phyloP scores from a whole-genome alignment of 1,140 invertebrate species.

The Littorina saxatilis region DNA sequence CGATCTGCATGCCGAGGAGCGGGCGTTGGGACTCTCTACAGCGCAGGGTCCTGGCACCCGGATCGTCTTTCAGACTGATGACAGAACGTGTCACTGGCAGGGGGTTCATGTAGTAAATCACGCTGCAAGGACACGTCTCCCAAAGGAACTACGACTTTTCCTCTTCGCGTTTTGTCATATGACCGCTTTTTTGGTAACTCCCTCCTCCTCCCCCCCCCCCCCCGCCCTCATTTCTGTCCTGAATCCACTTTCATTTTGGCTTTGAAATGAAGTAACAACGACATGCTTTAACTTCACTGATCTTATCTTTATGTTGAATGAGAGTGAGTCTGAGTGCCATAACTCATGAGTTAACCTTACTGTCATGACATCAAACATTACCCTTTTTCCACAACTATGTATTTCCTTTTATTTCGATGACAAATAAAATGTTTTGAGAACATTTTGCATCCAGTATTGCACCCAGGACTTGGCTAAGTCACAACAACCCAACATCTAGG shows the following conservation, averaged over 20 bases:
- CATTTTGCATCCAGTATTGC: no score
- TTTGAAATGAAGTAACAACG: no score
- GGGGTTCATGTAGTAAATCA: background rate
- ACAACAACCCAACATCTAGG: no score
- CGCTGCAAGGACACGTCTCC: background rate
- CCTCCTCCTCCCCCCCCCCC: background rate
- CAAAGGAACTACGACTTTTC: background rate
- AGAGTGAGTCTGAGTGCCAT: no score
- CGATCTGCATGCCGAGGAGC: background rate
- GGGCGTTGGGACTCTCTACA: background rate
- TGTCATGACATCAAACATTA: no score
- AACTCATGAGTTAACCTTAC: no score
- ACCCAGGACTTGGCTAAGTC: no score
- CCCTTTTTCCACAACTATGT: no score
- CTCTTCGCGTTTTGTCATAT: background rate
- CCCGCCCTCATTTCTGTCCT: background rate
- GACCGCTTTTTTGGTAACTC: background rate
- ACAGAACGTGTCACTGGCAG: constrained; percentile 6
- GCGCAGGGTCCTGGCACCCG: background rate
- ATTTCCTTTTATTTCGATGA: no score
- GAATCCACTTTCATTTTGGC: background rate
- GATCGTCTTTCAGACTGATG: constrained; percentile 31
- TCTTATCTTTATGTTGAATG: no score
- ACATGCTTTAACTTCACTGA: no score
- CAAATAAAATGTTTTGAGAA: no score